Evolutionary conservation across 2,113 vertebrate genomes (phyloP).

Genomic region (Larimichthys polyactis): DNA sequence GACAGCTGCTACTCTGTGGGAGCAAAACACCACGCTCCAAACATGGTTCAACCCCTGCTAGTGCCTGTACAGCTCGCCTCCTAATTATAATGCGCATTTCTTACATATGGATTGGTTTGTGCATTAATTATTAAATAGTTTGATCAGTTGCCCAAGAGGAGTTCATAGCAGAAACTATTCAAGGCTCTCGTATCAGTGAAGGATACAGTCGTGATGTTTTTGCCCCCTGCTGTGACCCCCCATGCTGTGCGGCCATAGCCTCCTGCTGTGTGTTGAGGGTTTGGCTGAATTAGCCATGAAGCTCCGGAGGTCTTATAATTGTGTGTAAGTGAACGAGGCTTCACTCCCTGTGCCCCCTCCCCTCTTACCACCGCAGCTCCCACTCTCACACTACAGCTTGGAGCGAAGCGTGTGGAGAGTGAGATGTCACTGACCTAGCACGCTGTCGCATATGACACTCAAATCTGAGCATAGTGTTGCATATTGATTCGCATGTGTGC

Average conservation of each 20-base stretch:
- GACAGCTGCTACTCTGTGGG: conserved; percentile 57
- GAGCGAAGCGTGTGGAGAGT: conserved; percentile 56
- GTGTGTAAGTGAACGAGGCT: conserved; percentile 26
- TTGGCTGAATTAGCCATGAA: conserved; percentile 52
- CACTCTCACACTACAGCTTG: conserved; percentile 26
- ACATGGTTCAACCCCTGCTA: conserved; percentile 5
- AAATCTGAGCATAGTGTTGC: conserved; percentile 59
- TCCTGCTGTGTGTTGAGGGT: conserved; percentile 50
- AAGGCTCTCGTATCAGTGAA: not conserved
- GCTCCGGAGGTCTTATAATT: conserved; percentile 42
- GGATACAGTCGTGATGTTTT: conserved; percentile 1
- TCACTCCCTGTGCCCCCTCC: not conserved
- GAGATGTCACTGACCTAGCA: conserved; percentile 71
- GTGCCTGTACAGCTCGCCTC: not conserved
- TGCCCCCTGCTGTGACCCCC: conserved; percentile 13
- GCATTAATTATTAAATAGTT: conserved; percentile 48
- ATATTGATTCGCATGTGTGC: conserved; percentile 70
- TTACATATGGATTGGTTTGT: conserved; percentile 22
- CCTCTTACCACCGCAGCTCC: conserved; percentile 25
- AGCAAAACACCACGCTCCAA: conserved; percentile 31
- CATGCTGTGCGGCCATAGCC: conserved; percentile 30
- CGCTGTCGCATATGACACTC: conserved; percentile 66
- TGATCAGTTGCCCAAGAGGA: conserved; percentile 28
- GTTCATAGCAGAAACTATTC: not conserved
- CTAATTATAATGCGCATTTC: conserved; percentile 47